Evolutionary conservation across 1,140 invertebrate genomes (phyloP), one percentile per base, ranked within the genome.

Genomic region (Zaprionus camerounensis): DNA sequence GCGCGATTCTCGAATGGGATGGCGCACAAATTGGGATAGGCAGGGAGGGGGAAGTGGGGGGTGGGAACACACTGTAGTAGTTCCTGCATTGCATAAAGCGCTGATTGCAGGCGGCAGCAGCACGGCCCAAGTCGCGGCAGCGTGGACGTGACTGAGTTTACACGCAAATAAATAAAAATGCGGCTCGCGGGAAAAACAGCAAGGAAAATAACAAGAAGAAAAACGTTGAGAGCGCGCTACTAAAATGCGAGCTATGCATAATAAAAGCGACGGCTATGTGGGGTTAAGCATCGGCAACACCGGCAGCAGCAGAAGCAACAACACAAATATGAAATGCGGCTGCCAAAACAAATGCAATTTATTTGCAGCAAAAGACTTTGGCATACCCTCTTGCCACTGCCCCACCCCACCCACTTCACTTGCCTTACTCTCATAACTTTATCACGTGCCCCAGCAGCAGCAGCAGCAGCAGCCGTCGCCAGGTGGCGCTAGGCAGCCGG

Each of bases 311-410:
- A 28, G 28, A 6, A 24, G 11, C 49, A 58, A 59, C 46, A 78
- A 38, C 49, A 69, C 62, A 81, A 79, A 76, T 70, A 62, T 86
- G 75, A 82, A 75, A 76, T 66, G 79, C 68, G 82, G 24, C 62
- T 71, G 66, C 68, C 76, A 81, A 82, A 77, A 87, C 82, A 86
- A 86, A 86, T 82, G 80, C 80, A 69, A 87, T 87, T 87, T 86
- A 80, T 87, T 82, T 78, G 65, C 46, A 56, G 62, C 34, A 58
- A 46, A 76, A 76, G 64, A 65, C 28, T 68, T 58, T 41, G 20
- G 7, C 17, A 41, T 5, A 17, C 3, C 17, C 24, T 2, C 36
- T 51, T 31, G 20, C n/a, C 24, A 41, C 5, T 28, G 26, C 26
- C 1, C 9, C 31, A 0, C 9, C 17, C 6, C 20, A 34, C 5